Evolutionary conservation across 2,113 vertebrate genomes (phyloP), one percentile per base, ranked within the genome.

Genomic region (Pyxicephalus adspersus): DNA sequence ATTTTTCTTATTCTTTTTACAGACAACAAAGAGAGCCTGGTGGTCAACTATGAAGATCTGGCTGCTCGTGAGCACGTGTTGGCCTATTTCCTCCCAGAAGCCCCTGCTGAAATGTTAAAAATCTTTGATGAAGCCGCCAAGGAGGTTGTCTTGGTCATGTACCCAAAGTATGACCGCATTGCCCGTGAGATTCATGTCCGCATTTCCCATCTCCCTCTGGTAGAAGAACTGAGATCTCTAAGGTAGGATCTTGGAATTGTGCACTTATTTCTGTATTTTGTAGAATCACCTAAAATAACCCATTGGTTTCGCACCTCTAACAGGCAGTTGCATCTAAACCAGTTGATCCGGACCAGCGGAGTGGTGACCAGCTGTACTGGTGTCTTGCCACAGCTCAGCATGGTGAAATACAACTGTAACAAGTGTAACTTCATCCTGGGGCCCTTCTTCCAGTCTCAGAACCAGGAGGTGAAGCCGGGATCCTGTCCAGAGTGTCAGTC

Each of bases 391-490:
- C 97, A 99, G 94, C 97, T 99, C 77, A 96, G 94, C 85, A 94
- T 99, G 96, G 93, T 98, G 88, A 99, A 98, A 80, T 99, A 98
- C 90, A 97, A 97, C 91, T 99, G 98, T 73, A 95, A 94, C 92
- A 99, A 98, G 90, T 99, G 98, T 57, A 95, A 76, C 90, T 99
- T 97, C 51, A 90, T 99, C 84, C 89, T 98, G 20, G 98, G 98
- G 0, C 97, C 98, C 0, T 99, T 98, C 83, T 96, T 95, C 86
- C 98, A 99, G 91, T 96, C 95, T 19, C 98, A 99, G 90, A 99
- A 96, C 91, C 97, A 98, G 92, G 98, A 99, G 68, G 96, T 99
- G 88, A 99, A 98, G 88, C 97, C 98, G 0, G 98, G 98, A 19
- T 98, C 98, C 79, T 99, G 98, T 45, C 97, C 98, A 0, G 97